Evolutionary conservation across 92 coral and sea anemone species (phyloP), one percentile per base, ranked within the genome.

Genomic region (Heteractis magnifica): DNA sequence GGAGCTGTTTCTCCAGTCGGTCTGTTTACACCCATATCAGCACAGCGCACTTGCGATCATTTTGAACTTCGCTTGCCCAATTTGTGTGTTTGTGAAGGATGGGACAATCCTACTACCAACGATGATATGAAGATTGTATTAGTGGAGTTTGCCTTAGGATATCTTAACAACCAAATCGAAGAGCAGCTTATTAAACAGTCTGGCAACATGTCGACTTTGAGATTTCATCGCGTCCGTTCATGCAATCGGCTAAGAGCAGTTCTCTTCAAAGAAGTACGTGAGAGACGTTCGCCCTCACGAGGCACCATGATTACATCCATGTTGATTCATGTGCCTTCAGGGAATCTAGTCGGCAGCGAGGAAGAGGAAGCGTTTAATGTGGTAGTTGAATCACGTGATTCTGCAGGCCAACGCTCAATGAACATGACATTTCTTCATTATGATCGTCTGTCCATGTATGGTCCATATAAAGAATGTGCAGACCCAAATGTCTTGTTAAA

Each of bases 81-180:
- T 75, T 79, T 87, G 18, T 92, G 95, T 77, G 90, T 92, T 4
- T 92, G 95, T 72, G 89, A 89, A 56, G 93, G 93, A 6, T 89
- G 93, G 95, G 93, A 92, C 70, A 82, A 71, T 6, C 90, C 93
- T 21, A 81, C 88, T 8, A 80, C 76, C 18, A 92, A 87, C 18
- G 89, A 90, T 75, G 82, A 88, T 4, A 80, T 81, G 56, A 88
- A 89, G 72, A 21, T 86, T 65, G 89, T 85, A 51, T 82, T 82
- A 76, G 95, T 88, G 2, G 95, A 92, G 75, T 89, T 86, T 62
- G 95, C 92, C 10, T 75, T 92, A 21, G 95, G 95, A 49, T 75
- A 86, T 80, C 86, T 92, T 10, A 92, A 92, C 77, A 87, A 89
- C 59, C 72, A 86, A 34, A 52, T 92, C 12, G 92, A 86, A 52